Conservation (phyloP, 2,113 vertebrate species). For the Merops nubicus region DNA sequence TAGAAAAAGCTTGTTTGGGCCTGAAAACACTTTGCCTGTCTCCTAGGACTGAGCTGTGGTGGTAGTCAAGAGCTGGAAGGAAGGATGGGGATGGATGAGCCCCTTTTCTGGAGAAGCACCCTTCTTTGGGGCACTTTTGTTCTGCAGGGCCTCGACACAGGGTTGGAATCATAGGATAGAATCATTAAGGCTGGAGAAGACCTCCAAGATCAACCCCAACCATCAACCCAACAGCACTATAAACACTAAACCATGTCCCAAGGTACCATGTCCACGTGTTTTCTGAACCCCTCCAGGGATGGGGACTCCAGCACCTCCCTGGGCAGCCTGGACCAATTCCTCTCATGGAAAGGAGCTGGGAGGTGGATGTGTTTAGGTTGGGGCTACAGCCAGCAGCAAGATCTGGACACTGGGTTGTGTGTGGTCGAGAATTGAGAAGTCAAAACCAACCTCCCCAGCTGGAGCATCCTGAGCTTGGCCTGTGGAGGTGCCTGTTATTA, state of each 20-base stretch:
- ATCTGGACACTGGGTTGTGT: rapidly evolving
- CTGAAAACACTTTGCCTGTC: rapidly evolving
- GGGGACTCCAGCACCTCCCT: too few species aligned
- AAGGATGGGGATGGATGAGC: background rate
- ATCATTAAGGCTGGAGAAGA: too few species aligned
- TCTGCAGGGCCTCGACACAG: rapidly evolving
- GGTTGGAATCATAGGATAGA: too few species aligned
- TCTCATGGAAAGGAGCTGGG: background rate
- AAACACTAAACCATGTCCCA: too few species aligned
- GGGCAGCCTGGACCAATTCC: too few species aligned
- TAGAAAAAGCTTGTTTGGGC: rapidly evolving
- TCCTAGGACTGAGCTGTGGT: rapidly evolving
- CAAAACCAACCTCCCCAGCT: too few species aligned
- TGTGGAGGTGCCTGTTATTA: rapidly evolving
- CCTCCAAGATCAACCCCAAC: too few species aligned
- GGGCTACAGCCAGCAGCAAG: background rate
- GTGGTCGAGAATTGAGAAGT: rapidly evolving
- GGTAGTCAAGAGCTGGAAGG: background rate
- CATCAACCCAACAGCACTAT: too few species aligned
- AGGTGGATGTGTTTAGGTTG: rapidly evolving
- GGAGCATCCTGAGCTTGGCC: rapidly evolving
- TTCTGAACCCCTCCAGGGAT: too few species aligned
- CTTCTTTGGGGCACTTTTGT: background rate
- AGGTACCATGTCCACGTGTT: too few species aligned
- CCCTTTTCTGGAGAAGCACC: rapidly evolving